Conservation (phyloP, 2,113 vertebrate species). For the Vidua chalybeata region DNA sequence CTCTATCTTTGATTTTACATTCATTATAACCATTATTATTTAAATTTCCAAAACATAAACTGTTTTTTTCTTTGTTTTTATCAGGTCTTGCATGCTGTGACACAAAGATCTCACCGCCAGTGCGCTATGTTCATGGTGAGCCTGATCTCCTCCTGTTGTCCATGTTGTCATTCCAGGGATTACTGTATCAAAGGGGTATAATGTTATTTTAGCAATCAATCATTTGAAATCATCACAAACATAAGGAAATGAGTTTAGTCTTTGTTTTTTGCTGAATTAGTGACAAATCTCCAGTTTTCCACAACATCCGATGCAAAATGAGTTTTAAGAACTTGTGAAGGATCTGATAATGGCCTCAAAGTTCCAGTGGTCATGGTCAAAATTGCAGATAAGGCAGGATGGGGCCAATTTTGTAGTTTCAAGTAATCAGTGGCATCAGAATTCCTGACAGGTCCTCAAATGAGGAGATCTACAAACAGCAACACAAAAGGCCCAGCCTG, state of each 20-base stretch:
- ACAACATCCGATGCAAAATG: background rate
- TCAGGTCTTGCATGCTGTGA: conserved; percentile 16
- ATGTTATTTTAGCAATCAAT: background rate
- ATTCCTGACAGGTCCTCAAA: background rate
- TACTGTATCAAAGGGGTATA: background rate
- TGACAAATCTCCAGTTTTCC: background rate
- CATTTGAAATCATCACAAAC: background rate
- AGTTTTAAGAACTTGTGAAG: background rate
- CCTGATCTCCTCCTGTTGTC: background rate
- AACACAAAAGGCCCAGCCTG: background rate
- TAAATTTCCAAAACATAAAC: background rate
- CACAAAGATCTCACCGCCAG: background rate
- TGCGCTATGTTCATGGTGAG: background rate
- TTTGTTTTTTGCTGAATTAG: background rate
- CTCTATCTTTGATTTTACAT: background rate
- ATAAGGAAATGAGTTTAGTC: background rate
- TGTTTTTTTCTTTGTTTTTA: background rate
- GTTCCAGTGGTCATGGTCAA: background rate
- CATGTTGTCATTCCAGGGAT: background rate
- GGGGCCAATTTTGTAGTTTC: background rate
- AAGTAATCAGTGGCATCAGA: no score
- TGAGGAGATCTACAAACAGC: background rate
- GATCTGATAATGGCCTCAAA: background rate
- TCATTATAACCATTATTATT: background rate
- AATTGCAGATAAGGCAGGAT: background rate